Evolutionary conservation across 2,888 invertebrate species (phyloP), one percentile per base, ranked within the genome.

Genomic region (Protodeltote pygarga): DNA sequence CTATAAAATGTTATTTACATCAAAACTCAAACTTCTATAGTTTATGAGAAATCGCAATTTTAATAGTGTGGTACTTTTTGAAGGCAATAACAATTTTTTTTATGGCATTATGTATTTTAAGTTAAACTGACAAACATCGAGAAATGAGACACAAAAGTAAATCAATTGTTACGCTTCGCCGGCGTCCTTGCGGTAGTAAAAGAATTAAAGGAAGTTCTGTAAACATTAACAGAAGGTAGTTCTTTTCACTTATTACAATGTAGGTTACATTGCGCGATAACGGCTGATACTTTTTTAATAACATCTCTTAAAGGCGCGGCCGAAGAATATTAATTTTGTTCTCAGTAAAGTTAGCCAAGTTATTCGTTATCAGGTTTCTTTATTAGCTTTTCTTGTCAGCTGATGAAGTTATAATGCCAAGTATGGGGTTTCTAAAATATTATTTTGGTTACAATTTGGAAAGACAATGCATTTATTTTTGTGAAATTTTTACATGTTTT

Each of bases 281-380:
- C 10, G 21, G 31, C 54, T 45, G 52, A 62, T 67, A 67, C 66
- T 67, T 67, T 68, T 67, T 68, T 67, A 67, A 67, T 67, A 68
- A 68, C 52, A 40, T 33, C n/a, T 48, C 41, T 49, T 49, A 51
- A 40, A 49, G 29, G 47, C 20, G 41, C 23, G 45, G 37, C 11
- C 19, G 27, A 44, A 40, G 62, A 68, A 68, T 68, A 69, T 68
- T 67, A 65, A 68, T 68, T 65, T 59, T 29, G 49, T 39, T 35
- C 15, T 13, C 32, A 35, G 32, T 14, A 32, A 48, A 67, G 45
- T 61, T 65, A 19, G 34, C 17, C 34, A 54, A 59, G 50, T 66
- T 62, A 5, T 35, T 35, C 25, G 21, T 50, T 54, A 50, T 54
- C 35, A 13, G 4, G 33, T 32, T 28, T 63, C 49, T 64, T 65